Evolutionary conservation across 2,888 invertebrate species (phyloP), one percentile per base, ranked within the genome.

Genomic region (Pyrrhosoma nymphula): DNA sequence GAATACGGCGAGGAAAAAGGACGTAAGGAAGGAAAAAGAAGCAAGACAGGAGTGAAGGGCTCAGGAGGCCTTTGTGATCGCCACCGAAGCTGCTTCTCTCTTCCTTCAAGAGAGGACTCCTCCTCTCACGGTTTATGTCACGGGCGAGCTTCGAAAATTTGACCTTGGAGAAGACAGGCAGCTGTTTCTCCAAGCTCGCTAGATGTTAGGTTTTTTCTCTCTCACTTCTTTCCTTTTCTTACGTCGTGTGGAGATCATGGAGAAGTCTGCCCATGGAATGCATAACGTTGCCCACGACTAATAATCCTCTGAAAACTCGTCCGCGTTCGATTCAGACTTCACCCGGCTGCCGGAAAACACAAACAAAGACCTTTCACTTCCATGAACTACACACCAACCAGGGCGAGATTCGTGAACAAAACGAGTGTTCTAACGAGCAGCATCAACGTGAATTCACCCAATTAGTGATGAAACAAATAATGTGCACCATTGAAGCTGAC

Each of bases 131-230:
- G 82, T 35, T 82, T 82, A 82, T 82, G 82, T 82, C 82, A 35
- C 82, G 82, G 82, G 35, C 82, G 35, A 82, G 82, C 82, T 35
- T 82, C 82, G 82, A 82, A 82, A 47, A 82, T 82, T 35, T 82
- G 82, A 82, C 82, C 82, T 82, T 82, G 82, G 82, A 2, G 82
- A 82, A 35, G 82, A 82, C 35, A 82, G 82, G 82, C 82, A 82
- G 82, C 82, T 82, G 82, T 82, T 82, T 35, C 82, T 82, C 82
- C 35, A 82, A 26, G 30, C 82, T 26, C 26, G 12, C 82, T 82
- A 26, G 35, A 35, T 82, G 35, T 3, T 82, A 12, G n/a, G 35
- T 14, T 35, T 82, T 82, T 35, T 82, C 35, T 69, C n/a, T 69
- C 47, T 8, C 2, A 8, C 47, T 47, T 47, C 60, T 20, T 60